Conservation (phyloP, 2,113 vertebrate species). For the Sinocyclocheilus anshuiensis region DNA sequence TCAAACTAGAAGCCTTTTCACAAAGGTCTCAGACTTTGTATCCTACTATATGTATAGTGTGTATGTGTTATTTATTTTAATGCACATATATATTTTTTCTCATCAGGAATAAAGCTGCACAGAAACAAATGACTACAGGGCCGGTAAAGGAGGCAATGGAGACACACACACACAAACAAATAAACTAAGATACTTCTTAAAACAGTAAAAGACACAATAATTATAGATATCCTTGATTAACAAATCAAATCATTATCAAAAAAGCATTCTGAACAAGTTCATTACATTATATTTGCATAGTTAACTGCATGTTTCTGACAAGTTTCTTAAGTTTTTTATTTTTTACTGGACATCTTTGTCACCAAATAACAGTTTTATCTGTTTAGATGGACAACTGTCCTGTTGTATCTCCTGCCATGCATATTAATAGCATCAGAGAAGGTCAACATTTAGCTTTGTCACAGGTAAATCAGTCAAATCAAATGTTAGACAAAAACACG, state of each 20-base stretch:
- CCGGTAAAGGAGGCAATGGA: constrained; percentile 68
- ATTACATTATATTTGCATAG: constrained; percentile 11
- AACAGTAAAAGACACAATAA: neutral
- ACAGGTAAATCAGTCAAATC: constrained; percentile 43
- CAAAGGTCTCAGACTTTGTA: neutral
- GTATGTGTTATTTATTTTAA: neutral
- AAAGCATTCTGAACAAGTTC: neutral
- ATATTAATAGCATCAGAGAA: neutral
- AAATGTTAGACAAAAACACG: constrained; percentile 2
- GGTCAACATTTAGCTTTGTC: constrained; percentile 4
- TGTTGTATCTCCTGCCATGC: constrained; percentile 2
- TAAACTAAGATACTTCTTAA: neutral
- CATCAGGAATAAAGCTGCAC: constrained; percentile 81
- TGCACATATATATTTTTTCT: constrained; percentile 39
- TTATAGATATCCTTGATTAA: constrained; percentile 9
- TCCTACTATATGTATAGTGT: neutral
- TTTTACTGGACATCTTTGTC: neutral
- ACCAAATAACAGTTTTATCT: constrained; percentile 11
- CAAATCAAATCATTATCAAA: neutral
- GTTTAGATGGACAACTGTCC: constrained; percentile 52
- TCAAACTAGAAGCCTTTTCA: neutral
- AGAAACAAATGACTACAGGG: constrained; percentile 79
- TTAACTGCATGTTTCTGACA: neutral
- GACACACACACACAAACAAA: constrained; percentile 3
- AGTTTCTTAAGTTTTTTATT: neutral